Conservation (phyloP, 2,113 vertebrate species). For the Notiomystis cincta region DNA sequence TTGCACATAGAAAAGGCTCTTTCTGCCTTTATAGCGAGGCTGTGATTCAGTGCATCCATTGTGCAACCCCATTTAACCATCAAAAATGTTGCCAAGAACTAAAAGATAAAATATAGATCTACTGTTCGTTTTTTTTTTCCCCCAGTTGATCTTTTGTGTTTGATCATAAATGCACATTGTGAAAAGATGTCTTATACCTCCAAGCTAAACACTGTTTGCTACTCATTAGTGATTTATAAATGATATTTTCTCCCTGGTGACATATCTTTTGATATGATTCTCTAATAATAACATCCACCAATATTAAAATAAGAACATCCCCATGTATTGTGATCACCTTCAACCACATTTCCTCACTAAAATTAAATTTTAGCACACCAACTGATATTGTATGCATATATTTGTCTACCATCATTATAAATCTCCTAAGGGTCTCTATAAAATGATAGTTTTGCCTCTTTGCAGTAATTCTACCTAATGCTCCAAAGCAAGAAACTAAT, state of each 20-base stretch:
- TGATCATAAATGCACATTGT: constrained; percentile 84
- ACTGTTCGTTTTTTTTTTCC: constrained; percentile 22
- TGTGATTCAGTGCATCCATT: neutral
- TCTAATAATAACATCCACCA: constrained; percentile 96
- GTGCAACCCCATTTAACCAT: constrained; percentile 52
- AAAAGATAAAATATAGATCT: constrained; percentile 71
- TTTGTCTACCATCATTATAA: constrained; percentile 86
- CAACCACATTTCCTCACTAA: constrained; percentile 84
- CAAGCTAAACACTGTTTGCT: constrained; percentile 93
- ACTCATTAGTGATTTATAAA: constrained; percentile 99
- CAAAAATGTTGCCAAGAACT: constrained; percentile 60
- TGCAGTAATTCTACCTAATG: constrained; percentile 85
- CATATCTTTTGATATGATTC: constrained; percentile 97
- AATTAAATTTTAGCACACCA: constrained; percentile 85
- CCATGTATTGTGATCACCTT: constrained; percentile 86
- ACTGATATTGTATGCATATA: constrained; percentile 83
- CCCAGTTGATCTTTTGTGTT: constrained; percentile 76
- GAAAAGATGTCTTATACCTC: constrained; percentile 83
- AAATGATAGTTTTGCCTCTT: constrained; percentile 84
- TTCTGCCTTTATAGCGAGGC: constrained; percentile 20
- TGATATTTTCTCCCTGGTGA: constrained; percentile 99
- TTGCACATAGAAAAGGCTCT: neutral
- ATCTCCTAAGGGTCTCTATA: constrained; percentile 84
- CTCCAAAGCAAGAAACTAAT: constrained; percentile 86
- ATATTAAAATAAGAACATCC: constrained; percentile 94